A percentile compares a stretch with the other conserved stretches of the same genome.
phyloP scores from a whole-genome alignment of 1,140 invertebrate species.

The Tetraneura akinire region DNA sequence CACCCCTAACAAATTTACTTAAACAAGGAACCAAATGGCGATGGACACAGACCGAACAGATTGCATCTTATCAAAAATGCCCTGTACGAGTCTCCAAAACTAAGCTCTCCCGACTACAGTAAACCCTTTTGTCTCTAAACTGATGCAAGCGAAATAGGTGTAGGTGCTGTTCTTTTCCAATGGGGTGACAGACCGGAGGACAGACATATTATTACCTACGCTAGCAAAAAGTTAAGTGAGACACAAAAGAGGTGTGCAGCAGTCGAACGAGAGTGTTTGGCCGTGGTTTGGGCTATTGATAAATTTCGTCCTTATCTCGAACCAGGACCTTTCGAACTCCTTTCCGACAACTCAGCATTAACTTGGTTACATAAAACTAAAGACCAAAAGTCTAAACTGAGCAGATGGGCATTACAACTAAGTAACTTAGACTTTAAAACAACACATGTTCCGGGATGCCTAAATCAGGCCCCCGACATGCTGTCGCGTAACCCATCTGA shows the following conservation, averaged over 20 bases:
- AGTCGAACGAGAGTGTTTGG: background rate
- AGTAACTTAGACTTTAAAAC: too few relatives aligned
- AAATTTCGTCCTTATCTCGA: background rate
- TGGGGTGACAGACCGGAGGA: conserved; percentile 1
- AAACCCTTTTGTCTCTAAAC: background rate
- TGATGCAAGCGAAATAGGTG: conserved; percentile 5
- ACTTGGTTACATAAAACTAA: background rate
- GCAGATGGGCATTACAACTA: too few relatives aligned
- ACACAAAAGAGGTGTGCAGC: background rate
- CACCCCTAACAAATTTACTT: background rate
- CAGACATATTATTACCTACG: background rate
- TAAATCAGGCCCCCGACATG: too few relatives aligned
- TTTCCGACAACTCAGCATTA: too few relatives aligned
- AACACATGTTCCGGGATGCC: too few relatives aligned
- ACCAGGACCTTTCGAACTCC: background rate
- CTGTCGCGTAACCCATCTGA: too few relatives aligned
- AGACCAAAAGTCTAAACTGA: background rate
- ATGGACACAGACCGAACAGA: conserved; percentile 16
- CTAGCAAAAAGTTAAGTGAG: background rate
- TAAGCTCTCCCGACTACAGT: background rate
- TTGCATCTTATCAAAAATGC: background rate
- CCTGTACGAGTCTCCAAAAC: background rate
- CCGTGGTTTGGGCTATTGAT: background rate
- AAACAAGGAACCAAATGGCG: background rate
- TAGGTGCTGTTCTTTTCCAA: background rate